Evolutionary conservation across 2,888 invertebrate genomes (phyloP), one percentile per base, ranked within the genome.

Genomic region (Sarcophaga caerulescens): DNA sequence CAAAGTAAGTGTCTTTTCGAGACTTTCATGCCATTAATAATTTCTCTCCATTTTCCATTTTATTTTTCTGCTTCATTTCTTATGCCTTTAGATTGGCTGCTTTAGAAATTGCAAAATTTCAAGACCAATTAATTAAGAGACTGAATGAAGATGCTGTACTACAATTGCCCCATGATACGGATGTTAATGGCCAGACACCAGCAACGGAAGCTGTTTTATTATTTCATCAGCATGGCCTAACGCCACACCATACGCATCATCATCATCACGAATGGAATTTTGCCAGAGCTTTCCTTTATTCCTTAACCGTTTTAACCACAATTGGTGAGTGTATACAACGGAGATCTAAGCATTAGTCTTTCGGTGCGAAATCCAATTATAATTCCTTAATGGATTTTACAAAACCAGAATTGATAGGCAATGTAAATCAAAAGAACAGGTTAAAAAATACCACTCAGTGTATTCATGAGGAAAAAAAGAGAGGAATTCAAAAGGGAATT

Each of bases 261-360:
- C 76, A 89, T 79, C 89, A 90, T 45, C 90, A 91, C 79, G 97
- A 97, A 92, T 97, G 97, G 97, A 97, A 96, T 92, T 96, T 97
- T 92, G 97, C 97, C 79, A 95, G 96, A 90, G 97, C 98, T 78
- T 98, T 99, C 94, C 95, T 99, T 90, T 99, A 98, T 94, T 98
- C 98, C 25, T 95, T 99, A 89, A 98, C 98, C 59, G 98, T 99
- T 88, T 95, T 99, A 90, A 98, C 98, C 73, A 98, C 97, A 85
- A 97, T 97, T 92, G 97, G 97, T 97, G 93, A 96, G 96, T 88
- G 66, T 57, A 81, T 60, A 69, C 45, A 35, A 6, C 12, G 35
- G 19, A 17, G 62, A 12, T 35, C 44, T 19, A 44, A 44, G 63
- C 21, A 76, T 52, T 17, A 12, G 52, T 52, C 52, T 52, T 12